A percentile compares a stretch with the other conserved stretches of the same genome.
Evolutionary conservation across 2,113 vertebrate species (phyloP).

Genomic region (Clupea harengus): DNA sequence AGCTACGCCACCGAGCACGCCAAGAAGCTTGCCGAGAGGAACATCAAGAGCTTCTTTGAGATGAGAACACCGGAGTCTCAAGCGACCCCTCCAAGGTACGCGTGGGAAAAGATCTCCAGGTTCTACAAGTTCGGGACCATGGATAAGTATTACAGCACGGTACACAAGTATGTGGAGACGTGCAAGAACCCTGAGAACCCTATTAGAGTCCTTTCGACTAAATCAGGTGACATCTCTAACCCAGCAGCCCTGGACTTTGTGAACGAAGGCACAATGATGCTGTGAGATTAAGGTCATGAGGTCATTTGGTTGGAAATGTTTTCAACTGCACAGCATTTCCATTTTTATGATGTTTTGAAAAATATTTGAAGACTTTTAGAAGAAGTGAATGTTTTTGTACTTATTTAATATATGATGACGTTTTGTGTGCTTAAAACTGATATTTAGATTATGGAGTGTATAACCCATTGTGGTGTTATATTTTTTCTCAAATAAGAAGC

Average conservation of each 20-base stretch:
- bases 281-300: background rate
- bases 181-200: background rate
- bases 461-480: background rate
- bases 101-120: constrained; percentile 71
- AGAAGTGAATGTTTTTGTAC: too few relatives aligned
- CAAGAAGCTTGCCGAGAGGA: constrained; percentile 69
- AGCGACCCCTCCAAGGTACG: constrained; percentile 59
- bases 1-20: constrained; percentile 63
- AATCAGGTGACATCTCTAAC: rapidly evolving
- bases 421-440: too few relatives aligned
- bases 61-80: background rate
- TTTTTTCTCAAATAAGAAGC: background rate
- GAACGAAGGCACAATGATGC: constrained; percentile 44
- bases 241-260: constrained; percentile 52
- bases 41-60: constrained; percentile 74
- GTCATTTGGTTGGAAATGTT: background rate
- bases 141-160: constrained; percentile 67
- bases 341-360: too few relatives aligned
- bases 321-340: background rate
- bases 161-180: constrained; percentile 66
- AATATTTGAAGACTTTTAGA: too few relatives aligned
- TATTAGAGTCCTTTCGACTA: rapidly evolving
- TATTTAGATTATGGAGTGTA: too few relatives aligned
- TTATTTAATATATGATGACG: too few relatives aligned
- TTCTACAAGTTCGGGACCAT: constrained; percentile 57